These are phyloP conservation scores for Rhinolophus sinicus DNA, from an alignment of 2,113 vertebrate genomes.

Conservation along the genomic window DNA sequence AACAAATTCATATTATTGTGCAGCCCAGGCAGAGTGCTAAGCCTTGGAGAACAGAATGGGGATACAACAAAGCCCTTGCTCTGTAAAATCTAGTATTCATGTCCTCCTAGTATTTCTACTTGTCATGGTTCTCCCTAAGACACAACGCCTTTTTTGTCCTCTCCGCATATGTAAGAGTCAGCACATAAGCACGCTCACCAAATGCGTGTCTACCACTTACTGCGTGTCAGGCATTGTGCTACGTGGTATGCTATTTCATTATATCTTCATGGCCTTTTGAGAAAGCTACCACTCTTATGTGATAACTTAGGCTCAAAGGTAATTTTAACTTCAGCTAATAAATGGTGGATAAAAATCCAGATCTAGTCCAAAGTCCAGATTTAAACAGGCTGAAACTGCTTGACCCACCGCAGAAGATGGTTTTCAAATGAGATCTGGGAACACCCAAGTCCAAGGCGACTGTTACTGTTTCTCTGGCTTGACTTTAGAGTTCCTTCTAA, in stretches of 20 bases:
- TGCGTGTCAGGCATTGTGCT: background rate
- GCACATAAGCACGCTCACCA: background rate
- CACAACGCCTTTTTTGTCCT: background rate
- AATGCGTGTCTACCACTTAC: background rate
- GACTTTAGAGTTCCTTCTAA: background rate
- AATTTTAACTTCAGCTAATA: background rate
- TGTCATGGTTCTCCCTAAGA: background rate
- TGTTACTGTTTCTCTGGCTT: background rate
- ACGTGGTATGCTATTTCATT: background rate
- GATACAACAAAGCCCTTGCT: background rate
- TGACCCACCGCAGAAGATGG: background rate
- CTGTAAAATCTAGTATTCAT: background rate
- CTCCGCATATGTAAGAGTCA: background rate
- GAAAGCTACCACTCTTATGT: background rate
- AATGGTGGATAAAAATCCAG: background rate
- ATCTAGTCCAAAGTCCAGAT: background rate
- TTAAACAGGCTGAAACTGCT: background rate
- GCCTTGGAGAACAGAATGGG: background rate
- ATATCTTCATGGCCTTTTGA: background rate
- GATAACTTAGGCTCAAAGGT: background rate
- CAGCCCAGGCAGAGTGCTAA: background rate
- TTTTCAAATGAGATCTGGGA: background rate
- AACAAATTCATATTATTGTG: background rate
- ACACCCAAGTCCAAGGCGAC: background rate
- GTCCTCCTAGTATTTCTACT: background rate